A percentile compares a stretch with the other conserved stretches of the same genome.
Conservation (phyloP, 2,797 vertebrate species). For the Cossypha caffra region DNA sequence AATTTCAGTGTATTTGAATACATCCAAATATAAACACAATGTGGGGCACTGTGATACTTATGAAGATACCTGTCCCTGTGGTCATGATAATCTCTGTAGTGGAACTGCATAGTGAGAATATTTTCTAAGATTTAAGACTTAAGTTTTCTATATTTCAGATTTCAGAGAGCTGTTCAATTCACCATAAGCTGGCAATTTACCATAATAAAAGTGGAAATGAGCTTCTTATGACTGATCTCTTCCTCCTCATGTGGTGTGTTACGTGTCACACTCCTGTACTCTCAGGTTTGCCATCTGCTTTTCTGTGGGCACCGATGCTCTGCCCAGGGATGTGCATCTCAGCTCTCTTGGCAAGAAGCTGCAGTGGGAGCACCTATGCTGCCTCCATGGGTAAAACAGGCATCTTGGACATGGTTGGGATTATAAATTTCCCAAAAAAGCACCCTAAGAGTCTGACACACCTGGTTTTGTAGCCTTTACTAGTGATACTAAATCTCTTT, state of each 20-base stretch:
- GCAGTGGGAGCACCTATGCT: background rate
- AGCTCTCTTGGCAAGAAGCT: background rate
- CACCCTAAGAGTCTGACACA: background rate
- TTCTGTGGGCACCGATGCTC: accelerated
- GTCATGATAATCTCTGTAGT: background rate
- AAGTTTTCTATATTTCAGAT: background rate
- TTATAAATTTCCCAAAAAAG: background rate
- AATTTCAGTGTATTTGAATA: background rate
- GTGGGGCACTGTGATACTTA: background rate
- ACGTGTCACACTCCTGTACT: background rate
- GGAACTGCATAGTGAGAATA: background rate
- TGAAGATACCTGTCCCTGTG: background rate
- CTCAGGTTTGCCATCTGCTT: background rate
- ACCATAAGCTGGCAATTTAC: background rate
- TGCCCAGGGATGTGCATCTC: accelerated
- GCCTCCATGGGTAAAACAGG: accelerated
- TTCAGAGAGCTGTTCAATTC: background rate
- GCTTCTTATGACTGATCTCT: background rate
- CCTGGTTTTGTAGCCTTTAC: background rate
- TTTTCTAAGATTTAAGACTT: background rate
- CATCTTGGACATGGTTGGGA: accelerated
- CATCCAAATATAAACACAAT: background rate
- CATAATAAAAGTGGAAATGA: background rate
- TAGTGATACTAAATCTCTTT: background rate
- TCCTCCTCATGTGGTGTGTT: background rate